phyloP scores from a whole-genome alignment of 2,797 vertebrate genomes.

The Tolypeutes matacus region DNA sequence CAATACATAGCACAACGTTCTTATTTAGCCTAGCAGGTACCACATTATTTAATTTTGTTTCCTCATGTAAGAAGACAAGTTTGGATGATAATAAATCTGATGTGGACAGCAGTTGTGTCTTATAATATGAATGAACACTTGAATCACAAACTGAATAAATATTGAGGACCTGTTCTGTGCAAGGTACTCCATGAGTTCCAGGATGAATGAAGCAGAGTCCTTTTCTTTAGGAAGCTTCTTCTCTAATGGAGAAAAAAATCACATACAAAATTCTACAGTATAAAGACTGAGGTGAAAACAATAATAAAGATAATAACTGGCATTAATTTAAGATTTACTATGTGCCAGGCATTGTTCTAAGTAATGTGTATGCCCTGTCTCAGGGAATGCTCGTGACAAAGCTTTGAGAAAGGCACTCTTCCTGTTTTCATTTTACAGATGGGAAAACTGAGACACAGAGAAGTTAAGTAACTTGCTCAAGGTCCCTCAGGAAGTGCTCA shows the following conservation, averaged over 20 bases:
- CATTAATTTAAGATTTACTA: background rate
- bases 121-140: background rate
- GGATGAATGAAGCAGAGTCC: background rate
- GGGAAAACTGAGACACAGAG: background rate
- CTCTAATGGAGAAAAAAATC: background rate
- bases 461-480: background rate
- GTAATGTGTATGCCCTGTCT: background rate
- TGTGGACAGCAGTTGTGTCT: background rate
- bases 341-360: background rate
- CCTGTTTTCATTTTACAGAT: background rate
- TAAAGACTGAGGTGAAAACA: background rate
- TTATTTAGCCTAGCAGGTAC: background rate
- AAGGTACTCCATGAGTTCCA: background rate
- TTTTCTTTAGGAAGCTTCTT: background rate
- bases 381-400: background rate
- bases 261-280: background rate
- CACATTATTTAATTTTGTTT: background rate
- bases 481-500: background rate
- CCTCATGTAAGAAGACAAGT: background rate
- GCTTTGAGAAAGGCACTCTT: background rate
- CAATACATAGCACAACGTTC: background rate
- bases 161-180: background rate
- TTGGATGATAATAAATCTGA: slow-evolving; percentile 43
- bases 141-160: background rate
- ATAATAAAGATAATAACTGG: slow-evolving; percentile 1